Conservation (phyloP, 2,888 invertebrate genomes). For the Desoria tigrina region DNA sequence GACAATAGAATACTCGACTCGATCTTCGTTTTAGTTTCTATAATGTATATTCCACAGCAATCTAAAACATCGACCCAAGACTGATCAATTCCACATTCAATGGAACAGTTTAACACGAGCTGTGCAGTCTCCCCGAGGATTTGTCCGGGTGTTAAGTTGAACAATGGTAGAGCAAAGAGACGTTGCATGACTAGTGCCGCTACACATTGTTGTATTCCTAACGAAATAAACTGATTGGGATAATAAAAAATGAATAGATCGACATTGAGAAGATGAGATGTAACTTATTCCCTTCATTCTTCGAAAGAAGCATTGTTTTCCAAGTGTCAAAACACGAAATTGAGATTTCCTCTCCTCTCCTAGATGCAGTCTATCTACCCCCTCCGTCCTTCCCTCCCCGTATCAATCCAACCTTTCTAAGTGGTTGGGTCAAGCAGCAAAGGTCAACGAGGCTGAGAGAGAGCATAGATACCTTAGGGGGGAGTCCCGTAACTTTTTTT, state of each 20-base stretch:
- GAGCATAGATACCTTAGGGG: conserved; percentile 12
- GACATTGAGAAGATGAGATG: conserved; percentile 15
- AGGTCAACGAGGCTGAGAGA: conserved; percentile 32
- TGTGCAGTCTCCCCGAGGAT: not conserved
- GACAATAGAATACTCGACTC: not conserved
- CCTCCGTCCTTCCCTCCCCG: conserved; percentile 23
- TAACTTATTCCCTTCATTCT: conserved; percentile 19
- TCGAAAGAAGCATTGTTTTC: conserved; percentile 44
- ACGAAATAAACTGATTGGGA: not conserved
- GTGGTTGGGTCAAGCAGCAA: conserved; percentile 41
- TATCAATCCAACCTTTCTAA: conserved; percentile 2
- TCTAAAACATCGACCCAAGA: not conserved
- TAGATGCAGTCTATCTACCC: conserved; percentile 1
- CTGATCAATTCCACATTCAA: conserved; percentile 13
- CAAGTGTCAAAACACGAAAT: conserved; percentile 53
- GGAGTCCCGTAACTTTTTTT: conserved; percentile 2
- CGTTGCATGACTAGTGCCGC: no score
- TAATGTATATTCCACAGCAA: no score
- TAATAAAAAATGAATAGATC: conserved; percentile 15
- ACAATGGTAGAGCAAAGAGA: conserved; percentile 1
- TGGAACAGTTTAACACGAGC: no score
- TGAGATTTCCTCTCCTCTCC: conserved; percentile 21
- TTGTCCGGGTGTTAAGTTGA: not conserved
- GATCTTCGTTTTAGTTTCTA: no score
- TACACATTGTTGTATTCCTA: not conserved